Evolutionary conservation across 2,113 vertebrate species (phyloP).

Genomic region (Poeciliopsis occidentalis): DNA sequence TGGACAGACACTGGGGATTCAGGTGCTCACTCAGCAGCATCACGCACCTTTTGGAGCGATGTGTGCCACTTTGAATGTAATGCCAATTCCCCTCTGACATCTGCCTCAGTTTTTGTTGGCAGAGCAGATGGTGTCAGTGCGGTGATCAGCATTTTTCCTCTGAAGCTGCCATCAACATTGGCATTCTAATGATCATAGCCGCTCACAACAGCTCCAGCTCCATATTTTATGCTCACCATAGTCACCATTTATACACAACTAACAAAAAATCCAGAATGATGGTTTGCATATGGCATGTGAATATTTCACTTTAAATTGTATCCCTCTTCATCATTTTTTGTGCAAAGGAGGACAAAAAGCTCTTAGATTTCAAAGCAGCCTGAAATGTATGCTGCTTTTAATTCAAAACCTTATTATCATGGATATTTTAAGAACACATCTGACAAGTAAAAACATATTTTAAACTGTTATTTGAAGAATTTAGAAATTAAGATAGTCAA

Average conservation of each 20-base stretch:
- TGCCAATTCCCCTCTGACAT: constrained; percentile 45
- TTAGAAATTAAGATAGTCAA: neutral
- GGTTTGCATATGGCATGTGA: neutral
- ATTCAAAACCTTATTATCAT: neutral
- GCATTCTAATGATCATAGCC: constrained; percentile 49
- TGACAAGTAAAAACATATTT: neutral
- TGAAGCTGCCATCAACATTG: constrained; percentile 44
- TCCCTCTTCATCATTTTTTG: constrained; percentile 11
- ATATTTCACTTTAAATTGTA: constrained; percentile 8
- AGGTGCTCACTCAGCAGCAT: constrained; percentile 62
- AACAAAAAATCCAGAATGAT: constrained; percentile 6
- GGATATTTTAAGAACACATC: neutral
- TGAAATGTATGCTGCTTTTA: neutral
- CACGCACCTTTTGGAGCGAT: constrained; percentile 30
- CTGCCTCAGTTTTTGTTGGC: constrained; percentile 38
- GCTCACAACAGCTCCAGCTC: constrained; percentile 33
- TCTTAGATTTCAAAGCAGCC: constrained; percentile 2
- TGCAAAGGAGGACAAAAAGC: constrained; percentile 8
- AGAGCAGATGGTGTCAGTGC: constrained; percentile 60
- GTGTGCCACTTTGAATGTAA: constrained; percentile 43
- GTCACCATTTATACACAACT: constrained; percentile 10
- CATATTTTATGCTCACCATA: constrained; percentile 9
- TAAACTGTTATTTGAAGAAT: neutral
- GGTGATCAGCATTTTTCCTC: constrained; percentile 55
- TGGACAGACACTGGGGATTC: constrained; percentile 54